Evolutionary conservation across 2,888 invertebrate species (phyloP).

Genomic region (Panopea generosa): DNA sequence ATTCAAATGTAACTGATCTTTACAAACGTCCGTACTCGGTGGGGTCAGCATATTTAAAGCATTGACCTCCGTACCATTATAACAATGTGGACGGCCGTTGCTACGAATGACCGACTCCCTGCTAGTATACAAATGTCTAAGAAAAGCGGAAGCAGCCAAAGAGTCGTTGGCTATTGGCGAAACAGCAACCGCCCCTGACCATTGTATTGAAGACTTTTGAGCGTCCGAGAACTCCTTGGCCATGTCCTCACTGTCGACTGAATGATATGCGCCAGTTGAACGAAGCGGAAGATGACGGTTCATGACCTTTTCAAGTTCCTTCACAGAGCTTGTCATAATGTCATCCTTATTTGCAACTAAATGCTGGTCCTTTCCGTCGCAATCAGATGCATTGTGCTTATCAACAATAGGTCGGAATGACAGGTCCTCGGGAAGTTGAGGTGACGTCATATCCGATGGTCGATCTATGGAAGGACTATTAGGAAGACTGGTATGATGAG

Average conservation of each 20-base stretch:
- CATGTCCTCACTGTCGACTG: slow-evolving; percentile 5
- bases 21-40: slow-evolving; percentile 92
- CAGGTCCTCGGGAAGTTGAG: slow-evolving; percentile 50
- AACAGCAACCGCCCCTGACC: slow-evolving; percentile 90
- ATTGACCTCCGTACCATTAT: slow-evolving; percentile 72
- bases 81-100: slow-evolving; percentile 78
- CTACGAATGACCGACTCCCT: slow-evolving; percentile 98
- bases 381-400: slow-evolving; percentile 14
- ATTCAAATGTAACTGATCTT: slow-evolving; percentile 67
- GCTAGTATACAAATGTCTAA: slow-evolving; percentile 96
- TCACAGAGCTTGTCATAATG: slow-evolving; percentile 88
- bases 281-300: slow-evolving; percentile 92
- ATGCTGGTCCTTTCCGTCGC: slow-evolving; percentile 6
- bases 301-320: slow-evolving; percentile 98
- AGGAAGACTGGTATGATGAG: slow-evolving; percentile 21
- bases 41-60: slow-evolving; percentile 93
- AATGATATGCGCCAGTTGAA: background rate
- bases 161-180: slow-evolving; percentile 69
- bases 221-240: slow-evolving; percentile 27
- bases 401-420: slow-evolving; percentile 34
- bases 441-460: slow-evolving; percentile 13
- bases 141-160: slow-evolving; percentile 94
- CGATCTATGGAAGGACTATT: slow-evolving; percentile 27
- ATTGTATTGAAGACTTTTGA: slow-evolving; percentile 90
- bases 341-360: slow-evolving; percentile 7